A percentile compares a stretch with the other conserved stretches of the same genome.
phyloP scores from a whole-genome alignment of 2,113 vertebrate species.

The Muntiacus muntjak region DNA sequence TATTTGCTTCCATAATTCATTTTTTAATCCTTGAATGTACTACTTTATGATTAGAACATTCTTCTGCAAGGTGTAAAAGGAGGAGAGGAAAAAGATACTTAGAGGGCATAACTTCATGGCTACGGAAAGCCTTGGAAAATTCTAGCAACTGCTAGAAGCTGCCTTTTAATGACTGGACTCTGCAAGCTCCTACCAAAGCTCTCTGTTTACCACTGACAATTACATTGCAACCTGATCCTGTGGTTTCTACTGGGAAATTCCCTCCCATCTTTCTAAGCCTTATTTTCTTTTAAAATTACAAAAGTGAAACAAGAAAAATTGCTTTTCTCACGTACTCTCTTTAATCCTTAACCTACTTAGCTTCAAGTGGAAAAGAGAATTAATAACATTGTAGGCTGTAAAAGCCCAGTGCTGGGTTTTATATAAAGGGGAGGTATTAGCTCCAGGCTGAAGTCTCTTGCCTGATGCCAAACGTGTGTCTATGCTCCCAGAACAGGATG shows the following conservation, averaged over 20 bases:
- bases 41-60: not conserved
- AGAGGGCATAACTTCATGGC: not conserved
- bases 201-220: not conserved
- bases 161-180: not conserved
- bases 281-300: constrained; percentile 53
- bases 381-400: not conserved
- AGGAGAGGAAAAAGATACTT: not conserved
- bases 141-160: not conserved
- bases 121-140: not conserved
- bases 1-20: constrained; percentile 24
- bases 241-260: constrained; percentile 38
- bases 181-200: not conserved
- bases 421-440: not conserved
- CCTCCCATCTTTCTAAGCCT: constrained; percentile 38
- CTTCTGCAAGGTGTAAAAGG: not conserved
- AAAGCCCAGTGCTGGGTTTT: constrained; percentile 8
- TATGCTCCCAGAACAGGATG: not conserved
- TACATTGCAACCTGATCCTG: constrained; percentile 16
- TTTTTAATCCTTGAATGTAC: not conserved
- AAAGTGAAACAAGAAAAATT: constrained; percentile 61
- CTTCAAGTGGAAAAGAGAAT: constrained; percentile 47
- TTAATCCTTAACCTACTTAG: constrained; percentile 60
- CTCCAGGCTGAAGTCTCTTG: not conserved
- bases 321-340: constrained; percentile 32
- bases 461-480: not conserved